Conservation (phyloP, 1,140 invertebrate genomes). For the Calliopsis andreniformis region DNA sequence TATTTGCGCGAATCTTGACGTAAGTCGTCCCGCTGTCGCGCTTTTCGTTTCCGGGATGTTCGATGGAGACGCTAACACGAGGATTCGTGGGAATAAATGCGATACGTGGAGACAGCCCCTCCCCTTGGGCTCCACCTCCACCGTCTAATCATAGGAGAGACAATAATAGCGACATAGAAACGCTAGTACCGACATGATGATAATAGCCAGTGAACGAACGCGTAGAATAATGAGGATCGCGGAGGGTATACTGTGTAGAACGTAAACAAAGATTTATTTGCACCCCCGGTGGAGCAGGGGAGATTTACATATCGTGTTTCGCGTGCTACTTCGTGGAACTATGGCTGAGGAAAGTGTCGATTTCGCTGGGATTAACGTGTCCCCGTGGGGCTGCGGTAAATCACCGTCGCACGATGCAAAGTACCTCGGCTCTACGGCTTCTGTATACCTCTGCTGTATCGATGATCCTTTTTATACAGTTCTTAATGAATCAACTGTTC, state of each 20-base stretch:
- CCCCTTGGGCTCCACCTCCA: too few relatives aligned
- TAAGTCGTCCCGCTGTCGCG: background rate
- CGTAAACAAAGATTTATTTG: slow-evolving; percentile 27
- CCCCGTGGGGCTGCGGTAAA: slow-evolving; percentile 10
- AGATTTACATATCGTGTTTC: slow-evolving; percentile 15
- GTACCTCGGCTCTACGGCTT: background rate
- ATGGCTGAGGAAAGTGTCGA: slow-evolving; percentile 17
- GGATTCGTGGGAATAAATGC: background rate
- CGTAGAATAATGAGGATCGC: background rate
- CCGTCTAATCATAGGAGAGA: too few relatives aligned
- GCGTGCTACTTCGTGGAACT: background rate
- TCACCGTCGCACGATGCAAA: slow-evolving; percentile 10
- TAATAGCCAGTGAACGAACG: background rate
- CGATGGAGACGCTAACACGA: background rate
- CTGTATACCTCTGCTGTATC: background rate
- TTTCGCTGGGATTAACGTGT: slow-evolving; percentile 12
- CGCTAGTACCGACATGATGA: background rate
- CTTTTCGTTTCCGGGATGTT: background rate
- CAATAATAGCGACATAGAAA: background rate
- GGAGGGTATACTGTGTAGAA: background rate
- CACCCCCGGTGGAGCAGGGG: background rate
- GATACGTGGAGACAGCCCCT: too few relatives aligned
- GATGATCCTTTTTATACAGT: too few relatives aligned
- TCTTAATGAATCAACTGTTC: too few relatives aligned
- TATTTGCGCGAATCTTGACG: background rate